Evolutionary conservation across 2,113 vertebrate species (phyloP), one percentile per base, ranked within the genome.

Genomic region (Seriola dumerili): DNA sequence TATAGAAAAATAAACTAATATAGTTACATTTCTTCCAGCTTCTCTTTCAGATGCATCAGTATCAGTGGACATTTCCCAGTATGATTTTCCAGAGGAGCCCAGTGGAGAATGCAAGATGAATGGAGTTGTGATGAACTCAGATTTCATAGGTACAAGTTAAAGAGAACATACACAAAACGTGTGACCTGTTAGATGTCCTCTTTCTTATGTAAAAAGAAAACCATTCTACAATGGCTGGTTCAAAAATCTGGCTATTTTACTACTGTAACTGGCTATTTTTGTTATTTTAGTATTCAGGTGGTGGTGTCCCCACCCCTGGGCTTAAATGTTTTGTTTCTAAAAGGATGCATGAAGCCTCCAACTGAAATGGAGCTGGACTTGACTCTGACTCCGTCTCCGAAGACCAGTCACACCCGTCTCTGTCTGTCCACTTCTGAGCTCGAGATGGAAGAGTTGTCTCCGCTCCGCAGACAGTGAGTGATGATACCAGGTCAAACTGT

Each of bases 301-400:
- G 29, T 29, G 29, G 29, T 29, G 29, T 29, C 29, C 2, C 29
- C 2, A 2, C 29, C 29, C 29, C 29, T 29, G 29, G 29, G 29
- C 23, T 55, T 76, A 19, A 58, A 61, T 14, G 0, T 72, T 5
- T 65, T 63, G 4, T 76, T 71, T 42, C 29, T 83, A 19, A 55
- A 44, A 95, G 95, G 38, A 57, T 69, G 32, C 42, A 29, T 34
- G 11, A 40, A 21, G 32, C 84, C 86, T 76, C 88, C 61, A 1
- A 75, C 83, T 9, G 91, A 93, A n/a, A n/a, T 94, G 86, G 95
- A 95, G 72, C 59, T 94, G 42, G 94, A 95, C 10, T 48, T 88
- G 70, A 80, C 73, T 64, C 58, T 96, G 70, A 91, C 81, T 0
- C 81, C 72, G 0, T 38, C 68, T 84, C 8, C 61, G 9, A 38